A percentile compares a stretch with the other conserved stretches of the same genome.
Conservation (phyloP, 2,797 vertebrate genomes). For the Clarias platycephalus region DNA sequence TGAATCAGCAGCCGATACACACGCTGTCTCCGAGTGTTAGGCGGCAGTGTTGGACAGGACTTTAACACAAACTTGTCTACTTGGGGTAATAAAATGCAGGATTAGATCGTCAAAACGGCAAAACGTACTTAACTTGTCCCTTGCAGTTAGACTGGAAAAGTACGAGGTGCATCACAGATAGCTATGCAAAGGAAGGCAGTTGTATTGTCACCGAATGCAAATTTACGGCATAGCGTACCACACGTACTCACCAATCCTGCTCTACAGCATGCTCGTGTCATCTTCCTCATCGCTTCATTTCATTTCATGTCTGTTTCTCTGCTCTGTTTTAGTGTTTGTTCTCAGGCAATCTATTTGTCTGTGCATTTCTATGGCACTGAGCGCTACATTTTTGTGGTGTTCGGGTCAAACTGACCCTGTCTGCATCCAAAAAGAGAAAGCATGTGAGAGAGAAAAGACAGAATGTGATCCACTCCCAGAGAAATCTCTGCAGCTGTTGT, state of each 20-base stretch:
- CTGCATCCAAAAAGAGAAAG: conserved; percentile 1
- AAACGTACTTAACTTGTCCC: neutral
- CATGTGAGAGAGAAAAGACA: neutral
- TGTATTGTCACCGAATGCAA: neutral
- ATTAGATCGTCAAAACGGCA: neutral
- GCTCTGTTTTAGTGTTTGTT: conserved; percentile 1
- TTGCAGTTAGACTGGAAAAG: neutral
- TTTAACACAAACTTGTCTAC: neutral
- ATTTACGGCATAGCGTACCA: neutral
- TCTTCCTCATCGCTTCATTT: no score
- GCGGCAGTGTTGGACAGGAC: neutral
- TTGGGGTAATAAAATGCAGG: neutral
- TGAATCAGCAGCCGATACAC: neutral
- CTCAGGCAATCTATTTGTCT: conserved; percentile 9
- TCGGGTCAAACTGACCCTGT: conserved; percentile 10
- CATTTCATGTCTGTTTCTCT: neutral
- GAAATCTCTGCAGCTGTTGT: neutral
- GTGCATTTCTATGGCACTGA: neutral
- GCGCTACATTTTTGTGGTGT: conserved; percentile 27
- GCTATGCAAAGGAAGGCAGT: neutral
- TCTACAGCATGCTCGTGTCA: neutral
- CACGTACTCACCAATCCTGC: conserved; percentile 16
- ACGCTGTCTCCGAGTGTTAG: conserved; percentile 61
- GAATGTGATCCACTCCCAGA: conserved; percentile 43
- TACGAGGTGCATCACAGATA: neutral